Evolutionary conservation across 1,140 invertebrate species (phyloP), one percentile per base, ranked within the genome.

Genomic region (Achatina immaculata): DNA sequence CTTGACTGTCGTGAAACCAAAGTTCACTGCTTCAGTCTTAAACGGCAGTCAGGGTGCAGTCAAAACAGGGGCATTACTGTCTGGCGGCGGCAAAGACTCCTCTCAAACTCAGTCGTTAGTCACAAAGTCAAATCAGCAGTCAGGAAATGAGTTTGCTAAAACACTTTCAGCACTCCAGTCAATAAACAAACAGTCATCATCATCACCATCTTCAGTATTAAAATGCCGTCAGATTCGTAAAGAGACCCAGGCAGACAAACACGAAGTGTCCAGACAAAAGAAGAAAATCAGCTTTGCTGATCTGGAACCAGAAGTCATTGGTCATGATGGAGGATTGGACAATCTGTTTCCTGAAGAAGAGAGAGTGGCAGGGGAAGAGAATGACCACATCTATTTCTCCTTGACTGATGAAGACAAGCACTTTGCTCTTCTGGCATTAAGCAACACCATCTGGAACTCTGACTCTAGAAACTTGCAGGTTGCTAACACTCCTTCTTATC

Each of bases 361-460:
- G 31, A 81, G 85, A 21, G 79, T 72, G 51, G 40, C 75, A 31
- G 80, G 65, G 28, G 68, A 55, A n/a, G 78, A 74, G 0, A 68
- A 65, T 36, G 84, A 83, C 0, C 75, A 85, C 0, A 77, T 65
- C 1, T 68, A 48, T 40, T 40, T 66, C 4, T 62, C 83, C 1
- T 84, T 89, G 38, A 88, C 88, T 14, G 86, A 89, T 36, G 87
- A 88, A 68, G 89, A 90, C 69, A 88, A 88, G 71, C 85, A 88
- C 34, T 88, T 88, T 83, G 86, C 88, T 31, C 75, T 89, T 31
- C 81, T 87, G 68, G 85, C 89, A 4, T 81, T 89, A n/a, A 86
- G 89, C 48, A 90, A 90, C 68, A 90, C 88, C 4, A 34, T 87
- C 21, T 89, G 86, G 86, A 90, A 90, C 81, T 84, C 86, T 14